Evolutionary conservation across 1,140 invertebrate genomes (phyloP).

Genomic region (Magallana ariakensis): DNA sequence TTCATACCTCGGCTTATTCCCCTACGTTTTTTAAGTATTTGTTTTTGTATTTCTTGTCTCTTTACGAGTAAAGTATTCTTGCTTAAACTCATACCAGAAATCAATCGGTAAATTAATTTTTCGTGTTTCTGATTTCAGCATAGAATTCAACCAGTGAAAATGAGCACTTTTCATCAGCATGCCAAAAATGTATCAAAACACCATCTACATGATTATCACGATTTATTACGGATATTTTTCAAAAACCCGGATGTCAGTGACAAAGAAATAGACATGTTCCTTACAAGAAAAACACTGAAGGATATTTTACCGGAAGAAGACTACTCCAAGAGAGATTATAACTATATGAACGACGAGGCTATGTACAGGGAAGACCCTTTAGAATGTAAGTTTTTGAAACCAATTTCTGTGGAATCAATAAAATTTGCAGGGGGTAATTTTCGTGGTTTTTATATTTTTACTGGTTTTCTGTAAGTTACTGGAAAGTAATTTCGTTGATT

Average conservation of each 20-base stretch:
- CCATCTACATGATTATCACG: not conserved
- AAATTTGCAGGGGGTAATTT: too few relatives aligned
- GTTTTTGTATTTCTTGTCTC: not conserved
- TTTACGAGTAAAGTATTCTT: not conserved
- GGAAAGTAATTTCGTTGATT: too few relatives aligned
- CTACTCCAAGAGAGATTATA: not conserved
- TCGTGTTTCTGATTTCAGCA: not conserved
- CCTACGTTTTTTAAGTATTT: not conserved
- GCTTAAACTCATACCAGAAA: too few relatives aligned
- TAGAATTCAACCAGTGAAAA: not conserved
- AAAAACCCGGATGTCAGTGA: constrained; percentile 8
- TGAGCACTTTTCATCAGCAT: not conserved
- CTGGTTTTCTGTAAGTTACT: too few relatives aligned
- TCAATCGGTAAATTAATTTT: not conserved
- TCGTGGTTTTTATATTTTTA: too few relatives aligned
- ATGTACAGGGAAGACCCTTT: not conserved
- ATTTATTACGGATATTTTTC: constrained; percentile 25
- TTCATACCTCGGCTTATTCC: too few relatives aligned
- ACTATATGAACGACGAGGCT: not conserved
- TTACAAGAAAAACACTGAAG: not conserved
- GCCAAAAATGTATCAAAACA: constrained; percentile 10
- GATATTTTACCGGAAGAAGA: constrained; percentile 14
- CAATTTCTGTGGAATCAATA: too few relatives aligned
- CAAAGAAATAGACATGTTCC: constrained; percentile 24
- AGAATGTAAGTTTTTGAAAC: not conserved